These are phyloP conservation scores for Amblyraja radiata DNA, from an alignment of 2,797 vertebrate genomes.

Conservation along the genomic window DNA sequence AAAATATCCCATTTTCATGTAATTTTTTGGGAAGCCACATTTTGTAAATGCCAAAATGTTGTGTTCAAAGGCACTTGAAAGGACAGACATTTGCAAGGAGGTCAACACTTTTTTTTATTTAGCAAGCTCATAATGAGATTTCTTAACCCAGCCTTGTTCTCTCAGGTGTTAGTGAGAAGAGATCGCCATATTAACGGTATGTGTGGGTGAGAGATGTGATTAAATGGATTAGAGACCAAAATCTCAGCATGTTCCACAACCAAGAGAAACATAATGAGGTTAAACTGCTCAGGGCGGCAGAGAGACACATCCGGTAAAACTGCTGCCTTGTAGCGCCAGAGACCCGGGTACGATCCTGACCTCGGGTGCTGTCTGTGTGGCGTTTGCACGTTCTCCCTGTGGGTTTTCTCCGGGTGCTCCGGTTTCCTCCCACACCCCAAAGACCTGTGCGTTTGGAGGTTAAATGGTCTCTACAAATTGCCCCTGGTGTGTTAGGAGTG, in stretches of 20 bases:
- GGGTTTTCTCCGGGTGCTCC: no score
- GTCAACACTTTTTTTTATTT: background rate
- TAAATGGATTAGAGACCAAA: constrained; percentile 30
- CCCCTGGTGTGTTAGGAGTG: no score
- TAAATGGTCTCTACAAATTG: no score
- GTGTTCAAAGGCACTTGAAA: background rate
- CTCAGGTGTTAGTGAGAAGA: background rate
- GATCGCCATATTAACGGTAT: background rate
- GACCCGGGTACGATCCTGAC: no score
- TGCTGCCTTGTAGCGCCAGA: no score
- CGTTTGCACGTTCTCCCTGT: no score
- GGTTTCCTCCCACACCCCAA: no score
- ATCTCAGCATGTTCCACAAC: constrained; percentile 24
- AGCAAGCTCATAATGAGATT: background rate
- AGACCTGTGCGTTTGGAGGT: no score
- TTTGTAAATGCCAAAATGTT: background rate
- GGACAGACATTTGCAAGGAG: background rate
- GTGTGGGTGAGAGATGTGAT: background rate
- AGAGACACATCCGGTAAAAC: no score
- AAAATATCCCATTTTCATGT: constrained; percentile 62
- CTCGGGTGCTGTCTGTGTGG: no score
- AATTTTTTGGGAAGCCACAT: constrained; percentile 58
- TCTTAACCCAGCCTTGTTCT: background rate
- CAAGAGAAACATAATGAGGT: no score
- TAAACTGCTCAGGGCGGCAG: no score